A percentile compares a stretch with the other conserved stretches of the same genome.
Conservation (phyloP, 2,113 vertebrate genomes). For the Bufo gargarizans region DNA sequence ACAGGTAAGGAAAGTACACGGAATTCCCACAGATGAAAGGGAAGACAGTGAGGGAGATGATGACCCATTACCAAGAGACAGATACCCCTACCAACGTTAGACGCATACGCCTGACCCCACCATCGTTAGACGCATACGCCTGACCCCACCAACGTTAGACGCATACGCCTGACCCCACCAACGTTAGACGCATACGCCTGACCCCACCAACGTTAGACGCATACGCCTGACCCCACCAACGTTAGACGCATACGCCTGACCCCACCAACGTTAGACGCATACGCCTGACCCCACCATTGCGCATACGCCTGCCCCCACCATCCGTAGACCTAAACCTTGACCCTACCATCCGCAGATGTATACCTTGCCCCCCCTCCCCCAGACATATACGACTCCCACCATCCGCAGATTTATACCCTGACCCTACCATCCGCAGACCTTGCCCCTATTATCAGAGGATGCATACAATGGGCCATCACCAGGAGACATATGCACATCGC, state of each 20-base stretch:
- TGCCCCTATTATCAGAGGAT: neutral
- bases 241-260: neutral
- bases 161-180: too few relatives aligned
- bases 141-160: too few relatives aligned
- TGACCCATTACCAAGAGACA: neutral
- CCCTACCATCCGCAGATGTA: neutral
- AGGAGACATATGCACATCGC: neutral
- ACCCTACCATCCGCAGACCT: neutral
- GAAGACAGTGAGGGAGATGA: neutral
- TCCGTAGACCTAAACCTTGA: neutral
- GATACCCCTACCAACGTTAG: neutral
- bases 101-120: too few relatives aligned
- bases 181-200: too few relatives aligned
- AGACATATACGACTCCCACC: neutral
- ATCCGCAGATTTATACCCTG: neutral
- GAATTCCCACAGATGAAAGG: constrained; percentile 12
- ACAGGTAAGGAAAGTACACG: neutral
- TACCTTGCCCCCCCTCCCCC: neutral
- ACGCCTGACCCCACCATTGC: neutral
- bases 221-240: neutral
- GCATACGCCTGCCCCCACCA: neutral
- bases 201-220: too few relatives aligned
- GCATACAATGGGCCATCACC: neutral
- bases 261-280: neutral
- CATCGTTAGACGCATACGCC: too few relatives aligned